A percentile compares a stretch with the other conserved stretches of the same genome.
Evolutionary conservation across 2,888 invertebrate genomes (phyloP).

Genomic region (Acanthosepion lycidas): DNA sequence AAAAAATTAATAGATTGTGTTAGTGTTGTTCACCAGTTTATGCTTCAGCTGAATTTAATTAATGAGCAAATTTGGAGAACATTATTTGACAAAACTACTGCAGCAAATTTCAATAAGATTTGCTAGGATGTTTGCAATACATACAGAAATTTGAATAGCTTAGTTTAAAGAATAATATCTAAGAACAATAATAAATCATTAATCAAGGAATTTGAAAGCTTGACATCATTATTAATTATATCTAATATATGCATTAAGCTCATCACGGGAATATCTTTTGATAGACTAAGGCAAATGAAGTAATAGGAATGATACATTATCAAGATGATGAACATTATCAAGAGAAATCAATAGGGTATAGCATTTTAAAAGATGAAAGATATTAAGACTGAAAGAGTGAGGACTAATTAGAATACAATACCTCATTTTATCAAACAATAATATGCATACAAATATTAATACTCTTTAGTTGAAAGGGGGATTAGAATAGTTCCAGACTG

Average conservation of each 20-base stretch:
- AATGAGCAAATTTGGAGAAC: no score
- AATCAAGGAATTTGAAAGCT: background rate
- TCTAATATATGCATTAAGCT: background rate
- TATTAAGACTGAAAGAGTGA: no score
- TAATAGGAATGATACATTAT: background rate
- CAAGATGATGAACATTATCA: no score
- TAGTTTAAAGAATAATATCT: no score
- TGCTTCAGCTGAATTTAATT: no score
- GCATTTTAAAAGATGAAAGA: background rate
- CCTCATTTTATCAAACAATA: background rate
- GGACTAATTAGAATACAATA: background rate
- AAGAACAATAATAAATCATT: background rate
- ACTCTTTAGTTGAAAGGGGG: background rate
- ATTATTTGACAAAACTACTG: no score
- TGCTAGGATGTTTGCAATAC: no score
- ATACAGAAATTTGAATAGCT: no score
- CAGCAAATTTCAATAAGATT: no score
- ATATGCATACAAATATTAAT: background rate
- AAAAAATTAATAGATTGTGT: no score
- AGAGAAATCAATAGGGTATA: background rate
- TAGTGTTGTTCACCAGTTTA: no score
- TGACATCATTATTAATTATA: background rate
- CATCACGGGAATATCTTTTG: background rate
- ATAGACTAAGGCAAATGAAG: background rate
- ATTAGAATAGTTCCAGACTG: background rate